Conservation (phyloP, 2,797 vertebrate species). For the Esox lucius region DNA sequence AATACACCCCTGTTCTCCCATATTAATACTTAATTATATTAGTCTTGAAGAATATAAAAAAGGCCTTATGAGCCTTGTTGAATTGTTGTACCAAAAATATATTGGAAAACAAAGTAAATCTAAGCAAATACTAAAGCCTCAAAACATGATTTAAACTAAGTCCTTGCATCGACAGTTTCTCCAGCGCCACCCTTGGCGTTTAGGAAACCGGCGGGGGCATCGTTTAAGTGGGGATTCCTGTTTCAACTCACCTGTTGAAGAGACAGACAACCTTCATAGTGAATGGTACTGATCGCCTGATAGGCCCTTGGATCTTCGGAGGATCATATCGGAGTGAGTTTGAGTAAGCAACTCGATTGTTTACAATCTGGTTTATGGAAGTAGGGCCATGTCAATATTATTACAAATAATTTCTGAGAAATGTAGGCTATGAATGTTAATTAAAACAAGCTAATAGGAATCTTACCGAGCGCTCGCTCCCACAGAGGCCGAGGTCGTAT, state of each 20-base stretch:
- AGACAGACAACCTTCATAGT: slow-evolving; percentile 58
- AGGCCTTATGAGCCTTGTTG: too few species aligned
- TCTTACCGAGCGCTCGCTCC: slow-evolving; percentile 59
- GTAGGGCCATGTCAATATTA: background rate
- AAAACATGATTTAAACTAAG: too few species aligned
- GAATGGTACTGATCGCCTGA: slow-evolving; percentile 57
- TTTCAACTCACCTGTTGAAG: slow-evolving; percentile 68
- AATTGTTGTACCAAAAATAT: too few species aligned
- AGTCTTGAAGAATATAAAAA: too few species aligned
- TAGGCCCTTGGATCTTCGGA: slow-evolving; percentile 30
- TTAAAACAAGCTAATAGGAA: background rate
- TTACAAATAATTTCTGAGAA: background rate
- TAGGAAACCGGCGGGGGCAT: too few species aligned
- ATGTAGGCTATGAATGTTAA: background rate
- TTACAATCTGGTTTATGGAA: slow-evolving; percentile 52
- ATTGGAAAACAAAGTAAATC: too few species aligned
- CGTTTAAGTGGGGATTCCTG: too few species aligned
- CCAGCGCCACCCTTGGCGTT: too few species aligned
- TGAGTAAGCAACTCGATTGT: slow-evolving; percentile 60
- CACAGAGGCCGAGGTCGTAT: slow-evolving; percentile 60
- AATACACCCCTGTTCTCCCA: too few species aligned
- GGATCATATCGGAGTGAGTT: slow-evolving; percentile 66
- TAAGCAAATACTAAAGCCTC: too few species aligned
- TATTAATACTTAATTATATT: too few species aligned
- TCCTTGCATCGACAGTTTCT: too few species aligned